phyloP scores from a whole-genome alignment of 2,113 vertebrate species.

The Rhabdomys dilectus region DNA sequence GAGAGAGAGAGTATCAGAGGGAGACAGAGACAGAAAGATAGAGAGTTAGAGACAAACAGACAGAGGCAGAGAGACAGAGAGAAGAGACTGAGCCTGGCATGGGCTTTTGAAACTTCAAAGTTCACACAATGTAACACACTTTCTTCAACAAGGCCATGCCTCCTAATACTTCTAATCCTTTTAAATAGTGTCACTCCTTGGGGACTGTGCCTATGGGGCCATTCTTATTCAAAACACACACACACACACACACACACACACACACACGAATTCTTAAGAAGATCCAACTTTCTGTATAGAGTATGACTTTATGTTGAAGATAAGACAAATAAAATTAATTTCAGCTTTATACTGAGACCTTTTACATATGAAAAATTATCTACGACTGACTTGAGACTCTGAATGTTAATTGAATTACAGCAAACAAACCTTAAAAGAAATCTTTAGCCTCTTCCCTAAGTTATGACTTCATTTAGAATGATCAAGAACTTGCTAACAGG shows the following conservation, averaged over 20 bases:
- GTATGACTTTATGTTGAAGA: neutral
- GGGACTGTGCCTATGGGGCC: neutral
- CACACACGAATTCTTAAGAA: neutral
- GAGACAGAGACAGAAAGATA: too few species aligned
- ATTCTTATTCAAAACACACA: neutral
- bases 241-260: too few species aligned
- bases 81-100: neutral
- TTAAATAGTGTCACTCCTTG: neutral
- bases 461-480: neutral
- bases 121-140: neutral
- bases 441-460: neutral
- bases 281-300: neutral
- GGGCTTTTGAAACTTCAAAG: neutral
- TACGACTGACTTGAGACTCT: neutral
- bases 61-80: too few species aligned
- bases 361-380: neutral
- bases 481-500: neutral
- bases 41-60: too few species aligned
- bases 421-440: conserved; percentile 23
- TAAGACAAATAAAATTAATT: neutral
- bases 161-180: neutral
- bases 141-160: neutral
- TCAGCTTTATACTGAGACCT: neutral
- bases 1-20: too few species aligned
- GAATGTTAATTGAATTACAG: neutral